phyloP scores from a whole-genome alignment of 2,113 vertebrate species.

The Pardalotus punctatus region DNA sequence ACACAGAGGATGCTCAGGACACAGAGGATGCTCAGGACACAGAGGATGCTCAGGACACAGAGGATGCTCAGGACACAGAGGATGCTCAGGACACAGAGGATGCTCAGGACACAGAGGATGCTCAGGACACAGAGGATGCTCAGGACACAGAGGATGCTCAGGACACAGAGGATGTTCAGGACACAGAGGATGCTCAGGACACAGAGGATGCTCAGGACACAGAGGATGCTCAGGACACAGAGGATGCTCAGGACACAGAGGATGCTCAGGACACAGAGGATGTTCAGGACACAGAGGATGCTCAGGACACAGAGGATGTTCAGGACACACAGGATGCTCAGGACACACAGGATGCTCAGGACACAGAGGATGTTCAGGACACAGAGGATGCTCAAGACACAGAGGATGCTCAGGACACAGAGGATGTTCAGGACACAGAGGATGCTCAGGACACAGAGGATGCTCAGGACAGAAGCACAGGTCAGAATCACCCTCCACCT shows the following conservation, averaged over 20 bases:
- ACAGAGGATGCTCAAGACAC: not conserved
- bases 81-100: not conserved
- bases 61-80: not conserved
- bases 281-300: no score
- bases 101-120: not conserved
- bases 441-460: not conserved
- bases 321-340: not conserved
- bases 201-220: not conserved
- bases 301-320: not conserved
- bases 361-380: not conserved
- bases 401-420: not conserved
- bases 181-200: not conserved
- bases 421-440: no score
- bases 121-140: not conserved
- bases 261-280: not conserved
- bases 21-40: not conserved
- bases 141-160: not conserved
- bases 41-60: not conserved
- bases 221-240: not conserved
- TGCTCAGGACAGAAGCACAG: not conserved
- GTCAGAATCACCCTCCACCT: not conserved
- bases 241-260: not conserved
- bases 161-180: no score
- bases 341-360: not conserved
- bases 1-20: not conserved